Percentiles rank a stretch among this genome's conserved stretches.
These are phyloP conservation scores for Adelognathus sp. DNA, from an alignment of 2,888 invertebrate species.

Conservation along the genomic window DNA sequence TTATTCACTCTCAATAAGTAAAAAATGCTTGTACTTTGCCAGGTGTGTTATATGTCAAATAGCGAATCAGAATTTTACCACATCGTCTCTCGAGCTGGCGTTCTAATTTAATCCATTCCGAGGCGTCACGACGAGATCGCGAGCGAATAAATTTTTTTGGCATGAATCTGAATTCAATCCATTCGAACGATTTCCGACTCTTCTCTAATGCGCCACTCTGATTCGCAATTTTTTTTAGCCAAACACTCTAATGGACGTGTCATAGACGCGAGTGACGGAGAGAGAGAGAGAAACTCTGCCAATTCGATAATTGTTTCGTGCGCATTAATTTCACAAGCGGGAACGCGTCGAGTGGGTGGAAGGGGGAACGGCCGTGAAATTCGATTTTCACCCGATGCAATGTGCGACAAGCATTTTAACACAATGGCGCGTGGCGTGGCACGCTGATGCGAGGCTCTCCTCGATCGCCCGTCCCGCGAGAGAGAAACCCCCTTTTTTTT, in stretches of 20 bases:
- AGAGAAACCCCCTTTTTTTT: conserved; percentile 29
- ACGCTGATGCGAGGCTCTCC: conserved; percentile 33
- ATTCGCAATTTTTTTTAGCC: not conserved
- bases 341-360: not conserved
- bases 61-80: not conserved
- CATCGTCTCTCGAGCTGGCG: conserved; percentile 16
- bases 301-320: not conserved
- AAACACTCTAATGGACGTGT: not conserved
- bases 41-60: conserved; percentile 33
- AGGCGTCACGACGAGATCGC: conserved; percentile 12
- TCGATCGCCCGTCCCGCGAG: conserved; percentile 27
- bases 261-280: not conserved
- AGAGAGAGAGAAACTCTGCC: not conserved
- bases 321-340: conserved; percentile 17
- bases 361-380: not conserved
- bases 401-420: conserved; percentile 43
- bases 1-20: not conserved
- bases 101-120: conserved; percentile 49
- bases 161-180: conserved; percentile 32
- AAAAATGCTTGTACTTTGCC: not conserved
- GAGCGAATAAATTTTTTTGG: conserved; percentile 18
- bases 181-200: conserved; percentile 11
- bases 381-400: conserved; percentile 28
- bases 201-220: not conserved
- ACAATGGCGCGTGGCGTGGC: conserved; percentile 56